Percentiles rank a stretch among this genome's conserved stretches.
Evolutionary conservation across 2,797 vertebrate genomes (phyloP).

Genomic region (Onychomys torridus): DNA sequence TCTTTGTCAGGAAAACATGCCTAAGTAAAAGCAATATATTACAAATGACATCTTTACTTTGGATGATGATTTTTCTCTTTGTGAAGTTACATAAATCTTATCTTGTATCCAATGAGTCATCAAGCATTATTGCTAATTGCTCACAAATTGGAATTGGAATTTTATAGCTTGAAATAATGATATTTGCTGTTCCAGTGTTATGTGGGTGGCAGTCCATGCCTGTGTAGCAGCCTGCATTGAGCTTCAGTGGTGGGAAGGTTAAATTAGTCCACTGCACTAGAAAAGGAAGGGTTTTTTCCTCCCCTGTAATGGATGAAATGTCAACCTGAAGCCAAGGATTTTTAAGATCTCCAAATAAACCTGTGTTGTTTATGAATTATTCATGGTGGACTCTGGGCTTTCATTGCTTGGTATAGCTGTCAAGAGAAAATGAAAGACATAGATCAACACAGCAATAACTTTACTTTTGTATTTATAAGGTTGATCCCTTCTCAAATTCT

Average conservation of each 20-base stretch:
- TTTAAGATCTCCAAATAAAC: constrained; percentile 57
- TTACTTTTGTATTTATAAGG: constrained; percentile 11
- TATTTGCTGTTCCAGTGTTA: background rate
- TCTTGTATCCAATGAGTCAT: constrained; percentile 31
- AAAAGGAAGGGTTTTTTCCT: background rate
- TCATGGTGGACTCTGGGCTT: constrained; percentile 42
- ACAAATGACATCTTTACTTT: constrained; percentile 24
- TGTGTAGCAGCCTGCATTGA: accelerated
- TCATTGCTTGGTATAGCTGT: constrained; percentile 45
- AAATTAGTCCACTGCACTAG: background rate
- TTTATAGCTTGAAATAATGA: constrained; percentile 45
- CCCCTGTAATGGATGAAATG: constrained; percentile 37
- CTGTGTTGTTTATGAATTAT: constrained; percentile 66
- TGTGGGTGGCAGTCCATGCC: background rate
- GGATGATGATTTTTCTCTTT: background rate
- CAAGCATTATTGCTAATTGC: constrained; percentile 33
- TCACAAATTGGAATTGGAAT: constrained; percentile 38
- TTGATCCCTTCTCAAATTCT: constrained; percentile 43
- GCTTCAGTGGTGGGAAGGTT: background rate
- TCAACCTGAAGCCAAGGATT: constrained; percentile 37
- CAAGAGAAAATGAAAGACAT: constrained; percentile 75
- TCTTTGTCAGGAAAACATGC: background rate
- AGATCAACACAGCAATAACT: constrained; percentile 56
- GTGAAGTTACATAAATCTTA: constrained; percentile 37
- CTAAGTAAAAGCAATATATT: constrained; percentile 37